Evolutionary conservation across 2,797 vertebrate genomes (phyloP).

Genomic region (Darevskia nairensis): DNA sequence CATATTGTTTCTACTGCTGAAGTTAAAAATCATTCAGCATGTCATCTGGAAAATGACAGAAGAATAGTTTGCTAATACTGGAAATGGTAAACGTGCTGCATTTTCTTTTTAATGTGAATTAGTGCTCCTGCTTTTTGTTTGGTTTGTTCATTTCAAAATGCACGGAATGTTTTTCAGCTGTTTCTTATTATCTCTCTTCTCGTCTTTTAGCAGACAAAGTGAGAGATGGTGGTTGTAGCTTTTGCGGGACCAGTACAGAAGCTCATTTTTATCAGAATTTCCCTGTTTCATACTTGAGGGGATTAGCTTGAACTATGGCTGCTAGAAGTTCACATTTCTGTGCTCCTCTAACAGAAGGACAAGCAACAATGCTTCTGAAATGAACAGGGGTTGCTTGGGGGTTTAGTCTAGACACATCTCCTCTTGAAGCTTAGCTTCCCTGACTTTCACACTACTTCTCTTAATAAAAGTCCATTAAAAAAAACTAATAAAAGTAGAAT

Average conservation of each 20-base stretch:
- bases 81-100: constrained; percentile 20
- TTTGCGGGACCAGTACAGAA: constrained; percentile 18
- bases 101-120: constrained; percentile 31
- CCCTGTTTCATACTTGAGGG: neutral
- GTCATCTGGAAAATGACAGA: neutral
- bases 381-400: constrained; percentile 22
- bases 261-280: constrained; percentile 21
- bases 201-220: constrained; percentile 25
- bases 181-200: neutral
- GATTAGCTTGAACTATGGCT: constrained; percentile 6
- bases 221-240: constrained; percentile 34
- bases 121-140: constrained; percentile 6
- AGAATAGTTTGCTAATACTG: neutral
- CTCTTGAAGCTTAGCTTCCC: neutral
- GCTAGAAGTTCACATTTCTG: constrained; percentile 25
- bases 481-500: neutral
- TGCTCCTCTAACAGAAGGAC: neutral
- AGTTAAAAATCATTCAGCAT: neutral
- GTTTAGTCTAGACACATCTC: neutral
- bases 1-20: neutral
- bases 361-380: constrained; percentile 7
- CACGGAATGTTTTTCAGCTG: neutral
- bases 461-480: constrained; percentile 1
- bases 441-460: neutral
- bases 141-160: constrained; percentile 13